Conservation (phyloP, 2,888 invertebrate genomes). For the Diarsia mendica region DNA sequence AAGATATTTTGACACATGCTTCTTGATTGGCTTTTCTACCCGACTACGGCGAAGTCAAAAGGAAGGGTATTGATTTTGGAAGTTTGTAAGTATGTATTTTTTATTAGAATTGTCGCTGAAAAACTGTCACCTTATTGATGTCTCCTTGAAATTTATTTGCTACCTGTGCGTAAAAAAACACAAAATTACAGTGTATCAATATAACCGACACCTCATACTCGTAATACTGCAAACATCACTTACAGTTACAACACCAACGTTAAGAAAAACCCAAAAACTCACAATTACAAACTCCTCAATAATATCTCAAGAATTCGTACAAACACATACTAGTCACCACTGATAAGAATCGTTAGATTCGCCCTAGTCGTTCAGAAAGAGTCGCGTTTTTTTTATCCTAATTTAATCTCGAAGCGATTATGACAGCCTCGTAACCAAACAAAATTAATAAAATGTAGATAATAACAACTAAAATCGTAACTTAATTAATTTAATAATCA, state of each 20-base stretch:
- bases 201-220: neutral
- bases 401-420: no score
- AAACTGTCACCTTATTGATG: neutral
- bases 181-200: neutral
- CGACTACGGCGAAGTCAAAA: no score
- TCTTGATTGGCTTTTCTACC: no score
- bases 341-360: neutral
- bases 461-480: no score
- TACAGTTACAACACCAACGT: conserved; percentile 15
- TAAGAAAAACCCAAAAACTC: neutral
- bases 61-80: no score
- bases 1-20: no score
- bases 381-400: neutral
- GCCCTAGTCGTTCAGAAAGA: neutral
- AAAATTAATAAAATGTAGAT: no score
- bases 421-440: no score
- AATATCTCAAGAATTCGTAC: conserved; percentile 46
- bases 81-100: no score
- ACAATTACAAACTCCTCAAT: conserved; percentile 14
- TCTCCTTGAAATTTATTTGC: neutral
- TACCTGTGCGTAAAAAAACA: neutral
- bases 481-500: no score
- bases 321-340: conserved; percentile 40
- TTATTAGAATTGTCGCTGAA: no score
- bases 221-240: neutral